Percentiles rank a stretch among this genome's conserved stretches.
These are phyloP conservation scores for Hedychridium roseum DNA, from an alignment of 2,888 invertebrate species.

Conservation along the genomic window DNA sequence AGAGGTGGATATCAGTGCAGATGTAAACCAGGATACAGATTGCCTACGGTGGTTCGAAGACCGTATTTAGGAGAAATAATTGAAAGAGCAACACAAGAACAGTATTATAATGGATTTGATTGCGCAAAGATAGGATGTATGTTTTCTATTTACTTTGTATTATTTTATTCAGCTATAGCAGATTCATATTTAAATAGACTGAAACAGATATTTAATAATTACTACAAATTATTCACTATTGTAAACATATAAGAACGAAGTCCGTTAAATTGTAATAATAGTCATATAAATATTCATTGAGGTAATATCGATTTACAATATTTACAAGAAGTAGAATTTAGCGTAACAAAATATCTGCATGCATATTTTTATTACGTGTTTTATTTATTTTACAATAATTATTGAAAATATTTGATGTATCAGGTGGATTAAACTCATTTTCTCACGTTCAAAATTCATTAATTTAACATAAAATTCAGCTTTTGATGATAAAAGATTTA, in stretches of 20 bases:
- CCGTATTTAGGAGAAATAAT: slow-evolving; percentile 94
- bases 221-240: background rate
- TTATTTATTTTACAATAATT: too few relatives aligned
- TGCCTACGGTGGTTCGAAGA: slow-evolving; percentile 86
- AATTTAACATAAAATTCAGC: background rate
- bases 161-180: too few relatives aligned
- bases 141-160: too few relatives aligned
- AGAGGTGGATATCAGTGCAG: slow-evolving; percentile 95
- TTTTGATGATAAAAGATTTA: background rate
- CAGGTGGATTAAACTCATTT: too few relatives aligned
- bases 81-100: slow-evolving; percentile 90
- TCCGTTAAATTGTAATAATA: background rate
- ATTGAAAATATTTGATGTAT: too few relatives aligned
- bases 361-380: too few relatives aligned
- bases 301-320: too few relatives aligned
- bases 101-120: slow-evolving; percentile 92
- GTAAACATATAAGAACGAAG: background rate
- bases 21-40: slow-evolving; percentile 86
- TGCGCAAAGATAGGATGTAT: slow-evolving; percentile 92
- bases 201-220: too few relatives aligned
- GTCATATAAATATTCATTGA: too few relatives aligned
- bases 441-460: too few relatives aligned
- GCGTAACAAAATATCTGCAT: too few relatives aligned
- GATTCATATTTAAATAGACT: too few relatives aligned
- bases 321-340: background rate